These are phyloP conservation scores for Peucedramus taeniatus DNA, from an alignment of 2,113 vertebrate species.

Conservation along the genomic window DNA sequence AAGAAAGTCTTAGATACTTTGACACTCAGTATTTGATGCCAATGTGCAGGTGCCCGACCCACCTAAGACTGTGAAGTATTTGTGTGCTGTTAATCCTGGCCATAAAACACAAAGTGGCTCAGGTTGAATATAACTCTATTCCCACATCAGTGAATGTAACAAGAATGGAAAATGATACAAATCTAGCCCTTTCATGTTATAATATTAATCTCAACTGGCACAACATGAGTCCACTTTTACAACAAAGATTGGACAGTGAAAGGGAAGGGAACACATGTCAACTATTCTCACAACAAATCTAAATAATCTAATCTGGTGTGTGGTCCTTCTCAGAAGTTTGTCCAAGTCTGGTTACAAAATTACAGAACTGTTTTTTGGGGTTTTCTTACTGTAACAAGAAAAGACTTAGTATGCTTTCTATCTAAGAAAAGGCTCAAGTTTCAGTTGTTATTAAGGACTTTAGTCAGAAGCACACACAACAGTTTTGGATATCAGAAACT, in stretches of 20 bases:
- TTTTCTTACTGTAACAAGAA: neutral
- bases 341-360: slow-evolving; percentile 53
- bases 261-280: slow-evolving; percentile 35
- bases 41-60: neutral
- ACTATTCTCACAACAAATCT: slow-evolving; percentile 31
- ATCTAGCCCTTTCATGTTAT: slow-evolving; percentile 52
- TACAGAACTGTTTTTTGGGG: neutral
- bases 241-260: slow-evolving; percentile 46
- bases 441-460: neutral
- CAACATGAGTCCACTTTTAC: slow-evolving; percentile 48
- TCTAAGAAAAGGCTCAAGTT: neutral
- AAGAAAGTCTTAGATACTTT: neutral
- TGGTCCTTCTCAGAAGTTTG: slow-evolving; percentile 52
- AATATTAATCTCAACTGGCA: slow-evolving; percentile 61
- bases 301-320: slow-evolving; percentile 56
- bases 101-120: neutral
- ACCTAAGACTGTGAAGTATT: neutral
- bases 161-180: slow-evolving; percentile 32
- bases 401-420: neutral
- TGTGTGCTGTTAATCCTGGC: neutral
- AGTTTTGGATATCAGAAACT: neutral
- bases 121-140: slow-evolving; percentile 3
- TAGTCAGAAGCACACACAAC: neutral
- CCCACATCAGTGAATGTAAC: slow-evolving; percentile 11
- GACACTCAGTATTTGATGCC: neutral